These are phyloP conservation scores for Etheostoma cragini DNA, from an alignment of 2,113 vertebrate genomes.

Conservation along the genomic window DNA sequence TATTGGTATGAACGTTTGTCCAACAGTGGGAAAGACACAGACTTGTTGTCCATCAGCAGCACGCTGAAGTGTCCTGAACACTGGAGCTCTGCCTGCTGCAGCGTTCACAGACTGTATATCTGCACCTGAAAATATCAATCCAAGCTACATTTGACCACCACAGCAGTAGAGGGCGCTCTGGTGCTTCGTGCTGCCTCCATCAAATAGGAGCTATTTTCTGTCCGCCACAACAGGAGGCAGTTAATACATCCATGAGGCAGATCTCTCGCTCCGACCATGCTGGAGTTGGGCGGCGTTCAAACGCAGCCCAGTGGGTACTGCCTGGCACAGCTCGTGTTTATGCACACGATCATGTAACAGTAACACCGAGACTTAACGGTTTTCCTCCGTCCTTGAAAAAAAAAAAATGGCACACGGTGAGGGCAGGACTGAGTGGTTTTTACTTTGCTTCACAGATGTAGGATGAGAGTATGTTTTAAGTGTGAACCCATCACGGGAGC, in stretches of 20 bases:
- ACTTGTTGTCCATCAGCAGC: slow-evolving; percentile 53
- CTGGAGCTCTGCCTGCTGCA: slow-evolving; percentile 35
- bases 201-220: slow-evolving; percentile 78
- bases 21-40: slow-evolving; percentile 34
- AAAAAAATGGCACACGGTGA: slow-evolving; percentile 65
- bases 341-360: slow-evolving; percentile 69
- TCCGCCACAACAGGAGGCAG: slow-evolving; percentile 36
- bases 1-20: slow-evolving; percentile 35
- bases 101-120: slow-evolving; percentile 3
- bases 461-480: slow-evolving; percentile 31
- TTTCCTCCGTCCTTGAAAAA: slow-evolving; percentile 57
- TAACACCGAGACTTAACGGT: slow-evolving; percentile 67
- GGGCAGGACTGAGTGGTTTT: slow-evolving; percentile 46
- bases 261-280: slow-evolving; percentile 47
- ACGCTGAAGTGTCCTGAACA: slow-evolving; percentile 42
- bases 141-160: slow-evolving; percentile 32
- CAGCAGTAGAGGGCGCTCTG: slow-evolving; percentile 76
- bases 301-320: slow-evolving; percentile 48
- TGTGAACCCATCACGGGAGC: slow-evolving; percentile 35
- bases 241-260: slow-evolving; percentile 14
- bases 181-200: slow-evolving; percentile 42
- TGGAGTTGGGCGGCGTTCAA: slow-evolving; percentile 48
- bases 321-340: slow-evolving; percentile 70
- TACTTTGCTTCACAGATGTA: slow-evolving; percentile 51
- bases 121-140: slow-evolving; percentile 6